phyloP scores from a whole-genome alignment of 2,113 vertebrate genomes.

The Myiozetetes cayanensis region DNA sequence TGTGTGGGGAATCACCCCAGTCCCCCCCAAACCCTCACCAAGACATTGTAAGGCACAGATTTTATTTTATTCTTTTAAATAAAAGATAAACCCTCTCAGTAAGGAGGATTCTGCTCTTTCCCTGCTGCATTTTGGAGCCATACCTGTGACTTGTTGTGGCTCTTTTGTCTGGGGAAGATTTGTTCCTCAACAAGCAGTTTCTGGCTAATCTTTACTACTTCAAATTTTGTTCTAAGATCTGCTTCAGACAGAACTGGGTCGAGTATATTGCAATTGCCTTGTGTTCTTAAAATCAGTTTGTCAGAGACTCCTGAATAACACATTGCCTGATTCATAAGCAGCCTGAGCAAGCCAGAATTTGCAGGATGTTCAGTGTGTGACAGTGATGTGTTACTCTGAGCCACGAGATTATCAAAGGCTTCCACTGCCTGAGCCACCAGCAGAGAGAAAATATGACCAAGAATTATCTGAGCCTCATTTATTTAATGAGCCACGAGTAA shows the following conservation, averaged over 20 bases:
- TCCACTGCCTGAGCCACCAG: background rate
- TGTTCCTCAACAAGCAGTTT: background rate
- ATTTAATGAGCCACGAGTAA: constrained; percentile 43
- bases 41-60: background rate
- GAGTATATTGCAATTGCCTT: background rate
- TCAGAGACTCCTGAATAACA: background rate
- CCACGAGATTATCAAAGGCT: background rate
- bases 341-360: background rate
- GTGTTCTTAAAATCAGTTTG: background rate
- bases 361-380: background rate
- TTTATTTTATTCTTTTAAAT: background rate
- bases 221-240: background rate
- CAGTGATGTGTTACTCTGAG: background rate
- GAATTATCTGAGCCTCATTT: constrained; percentile 33
- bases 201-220: background rate
- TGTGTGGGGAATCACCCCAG: background rate
- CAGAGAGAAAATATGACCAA: background rate
- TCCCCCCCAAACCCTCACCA: background rate
- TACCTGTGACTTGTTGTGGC: background rate
- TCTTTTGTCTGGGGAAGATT: background rate
- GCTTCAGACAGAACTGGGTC: constrained; percentile 1
- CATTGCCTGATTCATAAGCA: background rate
- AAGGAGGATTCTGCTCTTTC: background rate
- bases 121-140: background rate
- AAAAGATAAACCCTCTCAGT: background rate